Evolutionary conservation across 2,888 invertebrate species (phyloP).

Genomic region (Cryptus armator): DNA sequence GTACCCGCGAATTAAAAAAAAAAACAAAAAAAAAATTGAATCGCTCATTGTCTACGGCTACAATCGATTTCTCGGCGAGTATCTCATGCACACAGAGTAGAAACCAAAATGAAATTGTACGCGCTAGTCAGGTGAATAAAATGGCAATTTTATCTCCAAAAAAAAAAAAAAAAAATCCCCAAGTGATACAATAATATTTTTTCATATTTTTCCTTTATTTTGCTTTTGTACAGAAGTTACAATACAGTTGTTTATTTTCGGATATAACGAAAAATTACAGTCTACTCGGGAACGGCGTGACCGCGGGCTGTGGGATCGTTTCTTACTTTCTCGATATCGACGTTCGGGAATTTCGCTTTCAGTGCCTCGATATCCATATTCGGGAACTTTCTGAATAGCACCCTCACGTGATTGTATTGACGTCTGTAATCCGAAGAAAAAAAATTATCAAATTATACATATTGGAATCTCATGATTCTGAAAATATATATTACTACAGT

Average conservation of each 20-base stretch:
- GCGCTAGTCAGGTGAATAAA: conserved; percentile 74
- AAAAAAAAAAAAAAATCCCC: background rate
- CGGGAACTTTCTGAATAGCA: conserved; percentile 90
- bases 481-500: background rate
- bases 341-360: conserved; percentile 91
- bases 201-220: background rate
- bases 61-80: conserved; percentile 56
- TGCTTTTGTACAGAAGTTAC: no score
- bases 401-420: conserved; percentile 76
- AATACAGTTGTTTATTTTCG: no score
- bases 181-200: background rate
- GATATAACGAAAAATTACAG: no score
- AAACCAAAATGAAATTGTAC: conserved; percentile 70
- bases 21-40: background rate
- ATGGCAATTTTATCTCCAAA: conserved; percentile 68
- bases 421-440: conserved; percentile 77
- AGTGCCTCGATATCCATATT: conserved; percentile 90
- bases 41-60: conserved; percentile 52
- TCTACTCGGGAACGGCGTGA: conserved; percentile 86
- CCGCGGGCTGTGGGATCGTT: conserved; percentile 87
- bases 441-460: background rate
- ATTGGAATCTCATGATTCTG: background rate
- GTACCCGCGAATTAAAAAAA: background rate
- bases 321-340: conserved; percentile 90
- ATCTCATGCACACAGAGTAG: conserved; percentile 59